phyloP scores from a whole-genome alignment of 2,888 invertebrate species.

The Xiphydria camelus region DNA sequence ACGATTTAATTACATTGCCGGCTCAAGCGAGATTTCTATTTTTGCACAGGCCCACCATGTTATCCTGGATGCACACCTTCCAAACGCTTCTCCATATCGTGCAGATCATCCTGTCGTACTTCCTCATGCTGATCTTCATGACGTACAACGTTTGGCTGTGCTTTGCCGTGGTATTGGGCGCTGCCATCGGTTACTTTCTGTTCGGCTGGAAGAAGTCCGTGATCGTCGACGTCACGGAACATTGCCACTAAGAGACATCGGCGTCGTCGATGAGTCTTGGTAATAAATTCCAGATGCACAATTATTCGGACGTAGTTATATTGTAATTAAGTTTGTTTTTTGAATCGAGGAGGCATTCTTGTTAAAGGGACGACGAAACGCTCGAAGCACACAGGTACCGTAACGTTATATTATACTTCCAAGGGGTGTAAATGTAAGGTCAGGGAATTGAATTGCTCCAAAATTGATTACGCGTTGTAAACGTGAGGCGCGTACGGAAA shows the following conservation, averaged over 20 bases:
- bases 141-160: slow-evolving; percentile 96
- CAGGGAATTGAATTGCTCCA: no score
- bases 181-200: slow-evolving; percentile 89
- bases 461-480: no score
- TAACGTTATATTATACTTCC: no score
- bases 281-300: no score
- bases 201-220: slow-evolving; percentile 96
- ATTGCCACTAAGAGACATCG: slow-evolving; percentile 77
- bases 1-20: not conserved
- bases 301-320: no score
- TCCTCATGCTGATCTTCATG: slow-evolving; percentile 96
- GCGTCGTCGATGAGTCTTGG: no score
- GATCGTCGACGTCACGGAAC: slow-evolving; percentile 92
- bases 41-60: slow-evolving; percentile 76
- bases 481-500: no score
- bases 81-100: slow-evolving; percentile 88
- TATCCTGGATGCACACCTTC: slow-evolving; percentile 79
- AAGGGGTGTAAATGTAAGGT: no score
- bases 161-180: slow-evolving; percentile 84
- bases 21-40: slow-evolving; percentile 17
- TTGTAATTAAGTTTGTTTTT: slow-evolving; percentile 1
- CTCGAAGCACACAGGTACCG: no score
- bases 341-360: not conserved
- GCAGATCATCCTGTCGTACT: slow-evolving; percentile 89
- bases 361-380: no score